Base-by-base conservation (phyloP, 2,888 invertebrate genomes). In the Candidula unifasciata region DNA sequence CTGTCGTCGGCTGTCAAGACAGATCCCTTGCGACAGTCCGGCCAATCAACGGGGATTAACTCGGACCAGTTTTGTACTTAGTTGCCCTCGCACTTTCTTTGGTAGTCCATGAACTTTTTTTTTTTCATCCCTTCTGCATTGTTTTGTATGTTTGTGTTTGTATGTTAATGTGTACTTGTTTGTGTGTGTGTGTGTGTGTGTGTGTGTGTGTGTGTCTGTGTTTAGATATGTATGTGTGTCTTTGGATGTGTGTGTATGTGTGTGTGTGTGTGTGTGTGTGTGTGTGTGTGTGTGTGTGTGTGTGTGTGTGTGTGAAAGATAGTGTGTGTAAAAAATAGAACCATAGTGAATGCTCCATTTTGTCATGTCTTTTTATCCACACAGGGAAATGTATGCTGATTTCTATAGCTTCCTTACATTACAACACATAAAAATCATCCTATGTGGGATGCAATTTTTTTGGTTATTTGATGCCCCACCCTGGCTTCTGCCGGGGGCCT, bases 1-100 rank as follows among this genome's bases (percentile, higher is more conserved):
- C 35, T 76, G 54, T 76, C 74, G 18, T 5, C 18, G 52, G 3
- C 21, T 27, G 54, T 27, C 74, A 3, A 0, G 74, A 52, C 74
- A 54, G 30, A 76, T 52, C 74, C 74, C 27, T 30, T 5, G 27
- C 74, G 74, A 76, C 74, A 76, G 74, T 27, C 16, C 54, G 5
- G 27, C 52, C 30, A 52, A 57, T 76, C 52, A 76, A 76, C 52
- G 54, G 13, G 74, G 74, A 52, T 76, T 76, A 76, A 54, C 74
- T 76, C 13, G 27, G 33, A 27, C 37, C 71, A 37, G 37, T 24
- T 71, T 21, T 71, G 71, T 71, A 71, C 71, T 37, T 0, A 71
- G 71, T 37, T 37, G 37, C 71, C 71, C 71, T 71, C 37, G 18
- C 37, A 21, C 71, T 71, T 71, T 10, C 33, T 16, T 2, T 13